Evolutionary conservation across 23 tunicate genomes (phyloP), one percentile per base, ranked within the genome.

Genomic region (Aplidium turbinatum): DNA sequence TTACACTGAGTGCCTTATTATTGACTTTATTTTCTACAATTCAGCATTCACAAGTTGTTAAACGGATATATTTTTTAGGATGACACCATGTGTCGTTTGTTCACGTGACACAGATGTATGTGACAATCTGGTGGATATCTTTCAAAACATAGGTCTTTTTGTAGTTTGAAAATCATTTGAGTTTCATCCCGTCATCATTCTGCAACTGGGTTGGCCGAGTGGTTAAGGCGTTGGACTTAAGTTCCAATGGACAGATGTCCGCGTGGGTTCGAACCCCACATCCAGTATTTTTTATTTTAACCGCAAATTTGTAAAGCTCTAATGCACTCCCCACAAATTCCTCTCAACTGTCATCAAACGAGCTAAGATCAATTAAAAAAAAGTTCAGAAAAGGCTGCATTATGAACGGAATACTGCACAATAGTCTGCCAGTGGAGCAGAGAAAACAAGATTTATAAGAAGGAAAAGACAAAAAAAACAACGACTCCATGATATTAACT

Each of bases 251-350:
- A 90, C 89, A 80, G 63, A 82, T 90, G 97, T 90, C 97, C 97
- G 97, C 97, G 97, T 90, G 97, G 97, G 97, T 90, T 90, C 97
- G 97, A 90, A 90, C 97, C 97, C 97, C 97, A 90, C 97, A 90
- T 85, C 97, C 97, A 90, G 97, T 90, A 90, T 29, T 78, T 11
- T 11, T 54, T 54, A n/a, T n/a, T n/a, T 42, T 16, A 16, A 42
- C 50, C 50, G 13, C 16, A 11, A 42, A 42, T 42, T 42, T 11
- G 50, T 42, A 11, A 42, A 11, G 11, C 16, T 11, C 50, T 42
- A 42, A 9, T 42, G 50, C 16, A 9, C 50, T 11, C 11, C 11
- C 16, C 50, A 16, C 11, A 11, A 11, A 42, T 42, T 42, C 50
- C 16, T 16, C 11, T 9, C 50, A 11, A 42, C 16, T 42, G 50